Conservation (phyloP, 2,113 vertebrate species). For the Antigone vipio region DNA sequence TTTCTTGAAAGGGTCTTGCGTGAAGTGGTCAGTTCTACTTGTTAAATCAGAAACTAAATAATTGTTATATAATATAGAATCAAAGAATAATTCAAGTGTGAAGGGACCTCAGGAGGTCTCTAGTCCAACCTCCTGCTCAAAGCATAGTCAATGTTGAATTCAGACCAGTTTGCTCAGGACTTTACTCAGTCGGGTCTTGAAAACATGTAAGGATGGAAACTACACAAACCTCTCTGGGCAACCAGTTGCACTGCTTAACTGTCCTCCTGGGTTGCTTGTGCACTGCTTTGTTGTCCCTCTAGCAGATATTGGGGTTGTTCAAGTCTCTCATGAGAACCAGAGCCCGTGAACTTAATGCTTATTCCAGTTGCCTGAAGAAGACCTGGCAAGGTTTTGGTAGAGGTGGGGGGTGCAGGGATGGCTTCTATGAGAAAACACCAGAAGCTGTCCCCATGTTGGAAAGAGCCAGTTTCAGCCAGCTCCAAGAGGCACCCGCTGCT, state of each 20-base stretch:
- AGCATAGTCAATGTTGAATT: not conserved
- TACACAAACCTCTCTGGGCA: not conserved
- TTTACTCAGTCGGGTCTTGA: not conserved
- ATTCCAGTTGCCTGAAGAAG: too few species aligned
- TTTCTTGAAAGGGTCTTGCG: not conserved
- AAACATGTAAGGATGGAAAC: not conserved
- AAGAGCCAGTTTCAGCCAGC: not conserved
- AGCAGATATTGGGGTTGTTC: not conserved
- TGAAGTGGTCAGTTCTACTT: not conserved
- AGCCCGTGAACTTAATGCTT: too few species aligned
- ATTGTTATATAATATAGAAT: not conserved
- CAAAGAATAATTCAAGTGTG: not conserved
- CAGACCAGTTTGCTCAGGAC: not conserved
- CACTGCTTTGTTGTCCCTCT: not conserved
- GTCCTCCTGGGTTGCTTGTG: not conserved
- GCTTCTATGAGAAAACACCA: not conserved
- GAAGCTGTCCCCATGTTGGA: not conserved
- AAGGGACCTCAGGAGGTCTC: not conserved
- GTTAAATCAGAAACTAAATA: not conserved
- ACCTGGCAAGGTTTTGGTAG: not conserved
- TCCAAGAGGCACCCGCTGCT: not conserved
- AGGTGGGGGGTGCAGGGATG: not conserved
- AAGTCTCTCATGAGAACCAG: too few species aligned
- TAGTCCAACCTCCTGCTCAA: not conserved
- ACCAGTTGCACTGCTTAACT: not conserved